A percentile compares a stretch with the other conserved stretches of the same genome.
Conservation (phyloP, 2,888 invertebrate species). For the Ormyrus pomaceus region DNA sequence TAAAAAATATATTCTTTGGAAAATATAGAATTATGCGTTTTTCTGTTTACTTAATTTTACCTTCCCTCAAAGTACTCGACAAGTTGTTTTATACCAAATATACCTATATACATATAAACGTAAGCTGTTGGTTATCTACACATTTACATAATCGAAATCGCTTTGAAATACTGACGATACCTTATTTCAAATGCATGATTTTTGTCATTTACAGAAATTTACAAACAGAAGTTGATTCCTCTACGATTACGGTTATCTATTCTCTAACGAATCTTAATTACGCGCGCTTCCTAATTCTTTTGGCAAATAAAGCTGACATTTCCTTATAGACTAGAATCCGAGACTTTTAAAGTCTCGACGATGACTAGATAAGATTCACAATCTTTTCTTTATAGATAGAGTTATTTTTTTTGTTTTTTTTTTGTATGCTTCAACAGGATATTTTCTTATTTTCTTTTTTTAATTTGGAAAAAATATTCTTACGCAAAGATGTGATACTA, state of each 20-base stretch:
- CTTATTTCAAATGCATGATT: not conserved
- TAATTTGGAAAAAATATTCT: not conserved
- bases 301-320: slow-evolving; percentile 55
- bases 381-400: not conserved
- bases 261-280: slow-evolving; percentile 1
- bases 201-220: slow-evolving; percentile 51
- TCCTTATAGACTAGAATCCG: slow-evolving; percentile 17
- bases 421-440: not conserved
- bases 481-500: not conserved
- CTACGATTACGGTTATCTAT: not conserved
- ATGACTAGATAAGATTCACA: slow-evolving; percentile 42
- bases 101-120: slow-evolving; percentile 15
- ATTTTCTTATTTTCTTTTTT: slow-evolving; percentile 14
- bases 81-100: not conserved
- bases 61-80: slow-evolving; percentile 16
- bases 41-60: slow-evolving; percentile 28
- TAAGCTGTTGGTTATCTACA: slow-evolving; percentile 50
- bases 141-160: slow-evolving; percentile 47
- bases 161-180: slow-evolving; percentile 35
- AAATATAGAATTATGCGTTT: slow-evolving; percentile 16
- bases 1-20: not conserved
- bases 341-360: slow-evolving; percentile 9
- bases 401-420: not conserved
- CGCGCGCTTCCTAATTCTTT: slow-evolving; percentile 23
- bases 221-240: slow-evolving; percentile 25